Evolutionary conservation across 2,888 invertebrate species (phyloP).

Genomic region (Ischnus inquisitorius): DNA sequence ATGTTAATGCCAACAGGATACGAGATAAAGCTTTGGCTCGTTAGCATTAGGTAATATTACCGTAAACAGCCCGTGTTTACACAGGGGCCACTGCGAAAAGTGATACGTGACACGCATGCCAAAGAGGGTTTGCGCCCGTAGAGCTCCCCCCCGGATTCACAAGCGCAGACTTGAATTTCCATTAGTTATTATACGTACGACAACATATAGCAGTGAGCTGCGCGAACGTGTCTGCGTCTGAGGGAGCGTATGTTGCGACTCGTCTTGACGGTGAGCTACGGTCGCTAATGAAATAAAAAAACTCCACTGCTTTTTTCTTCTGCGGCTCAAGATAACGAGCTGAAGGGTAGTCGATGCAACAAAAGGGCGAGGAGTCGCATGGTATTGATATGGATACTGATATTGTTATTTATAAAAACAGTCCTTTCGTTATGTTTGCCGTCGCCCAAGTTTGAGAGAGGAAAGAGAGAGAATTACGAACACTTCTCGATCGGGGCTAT

Average conservation of each 20-base stretch:
- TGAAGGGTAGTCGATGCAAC: not conserved
- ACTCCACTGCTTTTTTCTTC: not conserved
- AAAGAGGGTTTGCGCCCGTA: conserved; percentile 70
- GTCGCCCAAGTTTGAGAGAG: no score
- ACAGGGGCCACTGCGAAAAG: conserved; percentile 78
- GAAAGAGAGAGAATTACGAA: no score
- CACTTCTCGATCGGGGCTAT: no score
- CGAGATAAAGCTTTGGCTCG: conserved; percentile 76
- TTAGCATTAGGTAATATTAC: conserved; percentile 82
- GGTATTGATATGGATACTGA: no score
- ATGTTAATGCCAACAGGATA: conserved; percentile 49
- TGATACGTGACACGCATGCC: conserved; percentile 84
- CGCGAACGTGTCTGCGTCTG: conserved; percentile 9
- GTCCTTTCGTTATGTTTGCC: no score
- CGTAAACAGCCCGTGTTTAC: conserved; percentile 83
- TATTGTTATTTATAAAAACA: no score
- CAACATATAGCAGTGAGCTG: not conserved
- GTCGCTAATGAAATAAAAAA: conserved; percentile 6
- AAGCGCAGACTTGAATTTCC: conserved; percentile 79
- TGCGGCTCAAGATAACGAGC: not conserved
- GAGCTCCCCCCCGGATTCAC: conserved; percentile 76
- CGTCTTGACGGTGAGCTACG: not conserved
- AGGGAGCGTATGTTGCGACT: not conserved
- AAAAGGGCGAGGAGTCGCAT: not conserved
- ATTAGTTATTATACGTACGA: conserved; percentile 75